Conservation (phyloP, 37 sponge, comb jelly and placozoan genomes). For the Bolinopsis microptera region DNA sequence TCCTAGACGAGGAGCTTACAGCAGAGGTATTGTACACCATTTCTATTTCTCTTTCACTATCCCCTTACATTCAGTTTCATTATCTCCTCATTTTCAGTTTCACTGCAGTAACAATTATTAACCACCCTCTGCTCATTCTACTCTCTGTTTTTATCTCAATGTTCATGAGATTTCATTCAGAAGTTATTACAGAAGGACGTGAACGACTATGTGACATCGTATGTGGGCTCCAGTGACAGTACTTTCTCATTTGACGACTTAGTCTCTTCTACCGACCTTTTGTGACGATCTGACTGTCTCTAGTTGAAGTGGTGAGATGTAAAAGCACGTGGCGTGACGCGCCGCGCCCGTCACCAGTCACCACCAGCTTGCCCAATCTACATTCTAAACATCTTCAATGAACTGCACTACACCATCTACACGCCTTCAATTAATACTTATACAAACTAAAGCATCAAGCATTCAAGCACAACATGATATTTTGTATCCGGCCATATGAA, state of each 20-base stretch:
- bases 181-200: neutral
- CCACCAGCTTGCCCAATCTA: too few relatives aligned
- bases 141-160: neutral
- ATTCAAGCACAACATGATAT: too few relatives aligned
- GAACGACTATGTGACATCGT: conserved; percentile 8
- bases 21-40: neutral
- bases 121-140: neutral
- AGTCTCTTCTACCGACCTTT: neutral
- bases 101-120: neutral
- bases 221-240: neutral
- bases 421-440: too few relatives aligned
- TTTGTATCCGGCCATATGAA: too few relatives aligned
- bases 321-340: too few relatives aligned
- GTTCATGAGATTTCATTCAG: neutral
- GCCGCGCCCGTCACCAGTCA: too few relatives aligned
- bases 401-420: too few relatives aligned
- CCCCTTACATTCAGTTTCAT: too few relatives aligned
- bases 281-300: neutral
- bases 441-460: too few relatives aligned
- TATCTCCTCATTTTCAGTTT: neutral
- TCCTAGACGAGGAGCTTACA: neutral
- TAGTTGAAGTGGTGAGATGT: too few relatives aligned
- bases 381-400: too few relatives aligned
- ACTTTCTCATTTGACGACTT: conserved; percentile 1
- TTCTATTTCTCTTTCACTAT: neutral